These are phyloP conservation scores for Galeopsomyia nigrocyanea DNA, from an alignment of 2,888 invertebrate genomes.

Conservation along the genomic window DNA sequence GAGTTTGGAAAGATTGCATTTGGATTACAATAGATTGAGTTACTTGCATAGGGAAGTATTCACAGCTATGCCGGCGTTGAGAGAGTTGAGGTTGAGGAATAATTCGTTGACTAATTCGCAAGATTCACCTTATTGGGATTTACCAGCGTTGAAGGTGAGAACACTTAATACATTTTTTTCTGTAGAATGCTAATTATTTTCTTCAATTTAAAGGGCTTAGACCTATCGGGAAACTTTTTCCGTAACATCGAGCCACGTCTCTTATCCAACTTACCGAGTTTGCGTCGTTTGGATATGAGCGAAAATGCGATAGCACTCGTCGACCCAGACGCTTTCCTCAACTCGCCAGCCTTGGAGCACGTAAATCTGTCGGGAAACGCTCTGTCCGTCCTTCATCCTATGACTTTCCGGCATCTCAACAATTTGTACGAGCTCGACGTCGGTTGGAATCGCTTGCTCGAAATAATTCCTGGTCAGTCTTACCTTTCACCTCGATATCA, in stretches of 20 bases:
- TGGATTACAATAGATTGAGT: constrained; percentile 83
- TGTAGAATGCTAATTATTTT: too few relatives aligned
- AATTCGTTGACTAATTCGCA: constrained; percentile 84
- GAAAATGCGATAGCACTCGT: constrained; percentile 79
- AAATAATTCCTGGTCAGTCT: constrained; percentile 74
- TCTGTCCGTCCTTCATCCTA: constrained; percentile 79
- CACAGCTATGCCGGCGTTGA: constrained; percentile 85
- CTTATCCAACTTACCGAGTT: constrained; percentile 81
- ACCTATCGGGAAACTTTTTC: constrained; percentile 83
- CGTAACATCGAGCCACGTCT: constrained; percentile 79
- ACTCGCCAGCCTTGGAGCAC: constrained; percentile 81
- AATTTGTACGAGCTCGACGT: constrained; percentile 85
- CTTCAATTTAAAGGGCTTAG: constrained; percentile 74
- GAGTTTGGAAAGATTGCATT: constrained; percentile 83
- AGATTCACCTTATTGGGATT: constrained; percentile 85
- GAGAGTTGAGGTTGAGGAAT: constrained; percentile 85
- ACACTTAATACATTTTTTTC: background rate
- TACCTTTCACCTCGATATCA: background rate
- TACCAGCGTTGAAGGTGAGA: constrained; percentile 80
- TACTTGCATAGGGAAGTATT: constrained; percentile 85
- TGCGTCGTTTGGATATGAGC: constrained; percentile 83
- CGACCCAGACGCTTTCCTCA: constrained; percentile 81
- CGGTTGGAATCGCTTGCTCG: constrained; percentile 79
- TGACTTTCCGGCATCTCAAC: constrained; percentile 81
- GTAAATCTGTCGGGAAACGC: constrained; percentile 85